These are phyloP conservation scores for Eristalis pertinax DNA, from an alignment of 2,888 invertebrate species.

Conservation along the genomic window DNA sequence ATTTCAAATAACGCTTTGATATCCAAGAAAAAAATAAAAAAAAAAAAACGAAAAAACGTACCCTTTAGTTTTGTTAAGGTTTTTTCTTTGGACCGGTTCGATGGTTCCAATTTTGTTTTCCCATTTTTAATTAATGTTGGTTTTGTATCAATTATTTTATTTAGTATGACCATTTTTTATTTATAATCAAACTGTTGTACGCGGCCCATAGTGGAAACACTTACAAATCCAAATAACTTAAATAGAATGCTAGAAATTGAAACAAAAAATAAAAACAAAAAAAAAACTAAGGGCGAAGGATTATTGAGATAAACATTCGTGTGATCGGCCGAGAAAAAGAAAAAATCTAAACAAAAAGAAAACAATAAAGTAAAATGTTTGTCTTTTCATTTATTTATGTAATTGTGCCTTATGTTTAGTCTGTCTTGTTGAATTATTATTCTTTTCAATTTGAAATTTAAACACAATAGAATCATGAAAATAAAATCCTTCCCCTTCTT, in stretches of 20 bases:
- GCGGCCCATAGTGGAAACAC: conserved; percentile 54
- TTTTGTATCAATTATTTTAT: conserved; percentile 13
- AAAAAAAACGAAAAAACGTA: conserved; percentile 20
- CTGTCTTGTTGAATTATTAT: conserved; percentile 62
- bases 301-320: conserved; percentile 75
- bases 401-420: conserved; percentile 56
- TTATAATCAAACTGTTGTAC: conserved; percentile 29
- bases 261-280: conserved; percentile 37
- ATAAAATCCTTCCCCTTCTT: conserved; percentile 78
- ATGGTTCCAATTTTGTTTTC: conserved; percentile 80
- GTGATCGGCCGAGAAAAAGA: conserved; percentile 81
- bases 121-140: conserved; percentile 48
- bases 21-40: neutral
- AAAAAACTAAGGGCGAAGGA: conserved; percentile 78
- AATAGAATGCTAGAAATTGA: conserved; percentile 62
- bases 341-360: conserved; percentile 81
- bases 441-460: conserved; percentile 49
- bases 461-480: conserved; percentile 62
- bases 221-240: conserved; percentile 73
- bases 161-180: conserved; percentile 19
- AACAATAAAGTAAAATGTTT: conserved; percentile 60
- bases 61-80: conserved; percentile 80
- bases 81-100: conserved; percentile 82
- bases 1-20: conserved; percentile 12
- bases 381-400: conserved; percentile 53